Evolutionary conservation across 1,140 invertebrate genomes (phyloP), one percentile per base, ranked within the genome.

Genomic region (Atta texana): DNA sequence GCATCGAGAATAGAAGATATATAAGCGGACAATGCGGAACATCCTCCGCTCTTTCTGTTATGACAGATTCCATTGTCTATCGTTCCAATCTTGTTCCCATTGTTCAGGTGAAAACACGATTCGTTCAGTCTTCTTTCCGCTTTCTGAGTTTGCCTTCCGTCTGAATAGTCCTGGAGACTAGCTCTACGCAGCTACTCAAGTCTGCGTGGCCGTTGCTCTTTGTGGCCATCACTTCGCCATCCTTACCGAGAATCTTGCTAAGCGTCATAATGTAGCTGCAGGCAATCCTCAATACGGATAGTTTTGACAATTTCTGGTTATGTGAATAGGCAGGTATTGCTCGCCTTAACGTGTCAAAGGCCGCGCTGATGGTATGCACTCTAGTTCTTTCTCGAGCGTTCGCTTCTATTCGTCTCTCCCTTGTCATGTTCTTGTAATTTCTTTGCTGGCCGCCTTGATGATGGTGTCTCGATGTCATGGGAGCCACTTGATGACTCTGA

Each of bases 351-450:
- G 97, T 98, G 77, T 99, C 98, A 94, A 99, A 99, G 0, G 98
- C 98, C 0, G 98, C 98, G 92, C 98, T 98, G 86, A 99, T 99
- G 0, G 98, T 99, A 94, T 99, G 98, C 1, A 99, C 98, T 61
- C 98, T 95, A 10, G 98, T 98, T 53, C 98, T 95, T 94, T 99
- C 98, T 1, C 98, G 96, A 0, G 98, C 98, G 92, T 99, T 99
- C 0, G 98, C 98, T 94, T 99, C 98, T 91, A 99, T 98, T 49
- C 98, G 95, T 86, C 98, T 96, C 92, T 99, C 98, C 34, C 98
- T 95, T 0, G 98, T 99, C 98, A 99, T 99, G 92, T 98, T 99
- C 93, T 99, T 99, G 94, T 99, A 99, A 93, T 99, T 99, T 86
- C 98, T 97, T 90, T 98, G 97, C 72, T 98, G 93, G 21, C 91